Percentiles rank a stretch among this genome's conserved stretches.
Conservation (phyloP, 2,113 vertebrate genomes). For the Antechinus stuartii region DNA sequence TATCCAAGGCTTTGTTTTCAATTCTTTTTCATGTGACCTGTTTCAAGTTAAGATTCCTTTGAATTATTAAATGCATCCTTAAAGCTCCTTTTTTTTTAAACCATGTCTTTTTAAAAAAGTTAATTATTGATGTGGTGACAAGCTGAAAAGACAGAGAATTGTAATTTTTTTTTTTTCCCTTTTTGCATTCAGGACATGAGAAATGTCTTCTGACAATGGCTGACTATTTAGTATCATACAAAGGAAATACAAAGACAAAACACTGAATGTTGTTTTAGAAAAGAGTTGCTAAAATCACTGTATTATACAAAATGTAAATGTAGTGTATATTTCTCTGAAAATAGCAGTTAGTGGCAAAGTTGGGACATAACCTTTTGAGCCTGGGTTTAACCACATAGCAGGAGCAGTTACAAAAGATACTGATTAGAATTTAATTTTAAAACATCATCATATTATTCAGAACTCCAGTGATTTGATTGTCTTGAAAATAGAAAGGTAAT, state of each 20-base stretch:
- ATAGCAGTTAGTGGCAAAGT: constrained; percentile 80
- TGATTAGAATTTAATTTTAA: constrained; percentile 83
- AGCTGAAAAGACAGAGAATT: constrained; percentile 79
- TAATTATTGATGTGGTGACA: constrained; percentile 86
- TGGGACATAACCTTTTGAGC: constrained; percentile 80
- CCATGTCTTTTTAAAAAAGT: constrained; percentile 76
- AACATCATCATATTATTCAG: constrained; percentile 81
- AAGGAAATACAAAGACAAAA: constrained; percentile 77
- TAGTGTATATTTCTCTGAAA: constrained; percentile 74
- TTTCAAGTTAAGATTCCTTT: constrained; percentile 84
- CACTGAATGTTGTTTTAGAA: constrained; percentile 72
- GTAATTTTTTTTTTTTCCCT: constrained; percentile 66
- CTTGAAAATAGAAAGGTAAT: constrained; percentile 83
- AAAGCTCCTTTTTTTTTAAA: constrained; percentile 81
- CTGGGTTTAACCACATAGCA: constrained; percentile 79
- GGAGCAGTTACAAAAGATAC: constrained; percentile 82
- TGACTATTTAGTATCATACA: constrained; percentile 80
- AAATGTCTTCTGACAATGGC: constrained; percentile 78
- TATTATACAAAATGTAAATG: constrained; percentile 77
- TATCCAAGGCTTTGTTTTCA: constrained; percentile 75
- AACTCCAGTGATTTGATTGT: constrained; percentile 83
- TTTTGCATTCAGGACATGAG: constrained; percentile 68
- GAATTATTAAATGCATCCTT: constrained; percentile 87
- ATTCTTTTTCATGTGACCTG: constrained; percentile 81
- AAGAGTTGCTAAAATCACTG: constrained; percentile 76